Conservation (phyloP, 2,797 vertebrate genomes). For the Sebastes itinus region DNA sequence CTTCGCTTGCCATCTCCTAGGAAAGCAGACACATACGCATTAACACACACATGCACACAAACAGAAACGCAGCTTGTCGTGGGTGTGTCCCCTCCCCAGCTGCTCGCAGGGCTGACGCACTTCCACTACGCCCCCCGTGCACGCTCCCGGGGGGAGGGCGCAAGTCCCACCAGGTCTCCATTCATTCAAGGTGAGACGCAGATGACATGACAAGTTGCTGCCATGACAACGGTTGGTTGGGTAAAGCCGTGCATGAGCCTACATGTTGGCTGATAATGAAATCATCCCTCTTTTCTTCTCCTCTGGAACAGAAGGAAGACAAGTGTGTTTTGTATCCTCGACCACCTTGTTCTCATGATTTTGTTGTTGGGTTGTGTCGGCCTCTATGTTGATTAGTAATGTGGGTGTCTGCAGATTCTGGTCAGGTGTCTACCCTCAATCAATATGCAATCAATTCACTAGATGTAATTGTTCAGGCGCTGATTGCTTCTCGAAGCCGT, state of each 20-base stretch:
- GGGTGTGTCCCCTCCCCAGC: conserved; percentile 73
- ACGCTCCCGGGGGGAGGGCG: conserved; percentile 40
- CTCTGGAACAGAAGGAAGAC: conserved; percentile 37
- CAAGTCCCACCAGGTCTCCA: conserved; percentile 72
- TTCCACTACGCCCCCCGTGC: conserved; percentile 53
- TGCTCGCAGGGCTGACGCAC: conserved; percentile 72
- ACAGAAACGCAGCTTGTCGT: conserved; percentile 65
- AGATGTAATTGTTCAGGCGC: conserved; percentile 51
- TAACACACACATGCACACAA: conserved; percentile 50
- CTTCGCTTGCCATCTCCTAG: conserved; percentile 45
- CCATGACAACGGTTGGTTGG: conserved; percentile 80
- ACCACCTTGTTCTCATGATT: neutral
- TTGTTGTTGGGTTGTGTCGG: neutral
- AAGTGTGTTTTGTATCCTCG: neutral
- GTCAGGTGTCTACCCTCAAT: conserved; percentile 49
- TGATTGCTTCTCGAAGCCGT: conserved; percentile 53
- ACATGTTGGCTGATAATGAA: conserved; percentile 70
- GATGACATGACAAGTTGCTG: conserved; percentile 77
- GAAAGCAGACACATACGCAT: conserved; percentile 23
- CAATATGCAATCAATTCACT: conserved; percentile 61
- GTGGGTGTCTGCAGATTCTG: conserved; percentile 30
- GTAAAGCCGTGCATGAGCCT: conserved; percentile 65
- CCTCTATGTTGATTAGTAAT: neutral
- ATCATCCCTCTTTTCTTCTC: conserved; percentile 51
- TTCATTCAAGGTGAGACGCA: conserved; percentile 80